Evolutionary conservation across 2,888 invertebrate genomes (phyloP).

Genomic region (Anagyrus pseudococci): DNA sequence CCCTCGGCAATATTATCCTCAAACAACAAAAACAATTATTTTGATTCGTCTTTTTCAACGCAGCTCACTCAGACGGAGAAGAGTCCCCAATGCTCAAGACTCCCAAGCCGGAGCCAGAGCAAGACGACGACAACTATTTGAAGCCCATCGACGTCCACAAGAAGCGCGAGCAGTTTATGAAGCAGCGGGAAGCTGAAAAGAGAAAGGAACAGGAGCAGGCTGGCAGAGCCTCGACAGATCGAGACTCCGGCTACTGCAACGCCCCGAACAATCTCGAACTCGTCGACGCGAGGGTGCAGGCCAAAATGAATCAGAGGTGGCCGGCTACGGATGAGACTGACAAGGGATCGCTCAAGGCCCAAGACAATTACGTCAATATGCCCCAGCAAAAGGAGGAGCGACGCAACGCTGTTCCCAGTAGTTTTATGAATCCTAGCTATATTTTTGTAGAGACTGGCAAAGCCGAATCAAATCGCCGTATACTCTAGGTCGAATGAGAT

Average conservation of each 20-base stretch:
- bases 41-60: conserved; percentile 20
- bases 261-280: conserved; percentile 46
- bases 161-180: conserved; percentile 54
- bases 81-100: conserved; percentile 54
- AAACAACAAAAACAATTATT: no score
- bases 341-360: conserved; percentile 18
- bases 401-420: conserved; percentile 45
- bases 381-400: conserved; percentile 55
- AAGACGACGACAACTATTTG: conserved; percentile 56
- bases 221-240: conserved; percentile 29
- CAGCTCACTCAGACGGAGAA: conserved; percentile 47
- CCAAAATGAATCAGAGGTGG: conserved; percentile 10
- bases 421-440: conserved; percentile 61
- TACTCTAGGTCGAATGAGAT: no score
- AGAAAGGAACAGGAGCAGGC: conserved; percentile 21
- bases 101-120: conserved; percentile 25
- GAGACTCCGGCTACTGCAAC: conserved; percentile 54
- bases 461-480: no score
- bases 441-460: conserved; percentile 50
- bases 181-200: conserved; percentile 47
- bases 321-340: conserved; percentile 20
- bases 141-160: conserved; percentile 57
- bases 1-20: no score
- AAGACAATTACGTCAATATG: conserved; percentile 66
- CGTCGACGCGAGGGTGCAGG: conserved; percentile 43